Evolutionary conservation across 2,113 vertebrate genomes (phyloP).

Genomic region (Eubucco bourcierii): DNA sequence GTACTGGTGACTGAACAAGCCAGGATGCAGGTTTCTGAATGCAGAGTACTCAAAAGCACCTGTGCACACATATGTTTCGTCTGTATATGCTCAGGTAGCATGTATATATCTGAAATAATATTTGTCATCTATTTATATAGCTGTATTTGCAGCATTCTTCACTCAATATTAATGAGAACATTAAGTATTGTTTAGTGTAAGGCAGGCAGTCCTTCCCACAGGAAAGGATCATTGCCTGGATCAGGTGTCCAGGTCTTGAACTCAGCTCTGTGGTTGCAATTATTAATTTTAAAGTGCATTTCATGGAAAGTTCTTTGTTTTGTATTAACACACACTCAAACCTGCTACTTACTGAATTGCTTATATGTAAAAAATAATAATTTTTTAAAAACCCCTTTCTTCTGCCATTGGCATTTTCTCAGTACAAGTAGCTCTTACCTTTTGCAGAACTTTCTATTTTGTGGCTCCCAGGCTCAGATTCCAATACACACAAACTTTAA

Average conservation of each 20-base stretch:
- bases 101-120: neutral
- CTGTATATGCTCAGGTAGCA: neutral
- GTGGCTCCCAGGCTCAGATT: neutral
- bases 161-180: neutral
- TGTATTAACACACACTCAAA: neutral
- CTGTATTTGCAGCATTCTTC: neutral
- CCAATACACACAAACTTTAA: neutral
- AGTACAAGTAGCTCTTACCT: neutral
- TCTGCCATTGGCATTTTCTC: neutral
- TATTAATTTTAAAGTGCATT: neutral
- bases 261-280: neutral
- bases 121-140: neutral
- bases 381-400: fast-evolving
- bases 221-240: neutral
- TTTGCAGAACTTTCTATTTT: neutral
- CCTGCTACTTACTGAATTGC: neutral
- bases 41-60: fast-evolving
- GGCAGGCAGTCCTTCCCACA: neutral
- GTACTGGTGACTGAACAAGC: neutral
- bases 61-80: neutral
- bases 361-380: neutral
- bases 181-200: neutral
- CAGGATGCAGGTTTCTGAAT: neutral
- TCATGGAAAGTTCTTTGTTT: neutral
- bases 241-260: neutral